These are phyloP conservation scores for Marmota flaviventris DNA, from an alignment of 2,113 vertebrate genomes.

Conservation along the genomic window DNA sequence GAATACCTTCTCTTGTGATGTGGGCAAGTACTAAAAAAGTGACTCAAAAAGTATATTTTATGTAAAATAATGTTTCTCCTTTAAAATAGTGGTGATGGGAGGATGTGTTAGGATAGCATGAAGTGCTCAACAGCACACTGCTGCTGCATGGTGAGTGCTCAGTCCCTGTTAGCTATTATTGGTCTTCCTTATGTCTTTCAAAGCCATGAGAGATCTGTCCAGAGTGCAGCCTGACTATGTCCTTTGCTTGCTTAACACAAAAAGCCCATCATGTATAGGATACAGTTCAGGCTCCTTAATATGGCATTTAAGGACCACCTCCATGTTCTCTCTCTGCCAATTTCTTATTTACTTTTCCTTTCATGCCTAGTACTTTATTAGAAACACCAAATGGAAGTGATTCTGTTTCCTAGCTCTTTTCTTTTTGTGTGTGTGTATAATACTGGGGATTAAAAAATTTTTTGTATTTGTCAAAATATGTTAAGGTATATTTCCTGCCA, in stretches of 20 bases:
- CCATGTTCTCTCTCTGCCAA: background rate
- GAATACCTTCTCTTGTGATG: background rate
- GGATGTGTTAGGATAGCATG: background rate
- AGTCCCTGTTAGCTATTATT: background rate
- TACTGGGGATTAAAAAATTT: background rate
- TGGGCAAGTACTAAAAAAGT: background rate
- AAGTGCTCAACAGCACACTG: background rate
- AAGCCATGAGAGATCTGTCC: background rate
- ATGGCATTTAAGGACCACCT: background rate
- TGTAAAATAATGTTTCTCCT: background rate
- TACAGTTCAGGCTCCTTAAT: background rate
- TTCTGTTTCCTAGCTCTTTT: background rate
- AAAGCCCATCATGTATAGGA: background rate
- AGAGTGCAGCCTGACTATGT: background rate
- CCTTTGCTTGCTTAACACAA: background rate
- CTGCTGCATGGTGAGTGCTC: background rate
- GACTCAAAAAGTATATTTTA: background rate
- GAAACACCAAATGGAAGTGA: background rate
- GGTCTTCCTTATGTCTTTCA: background rate
- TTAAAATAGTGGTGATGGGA: background rate
- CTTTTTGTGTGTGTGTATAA: background rate
- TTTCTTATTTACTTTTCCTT: background rate
- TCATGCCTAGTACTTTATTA: background rate
- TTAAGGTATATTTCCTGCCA: slow-evolving; percentile 26
- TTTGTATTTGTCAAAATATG: slow-evolving; percentile 7